Conservation (phyloP, 2,888 invertebrate species). For the Saturnia pavonia region DNA sequence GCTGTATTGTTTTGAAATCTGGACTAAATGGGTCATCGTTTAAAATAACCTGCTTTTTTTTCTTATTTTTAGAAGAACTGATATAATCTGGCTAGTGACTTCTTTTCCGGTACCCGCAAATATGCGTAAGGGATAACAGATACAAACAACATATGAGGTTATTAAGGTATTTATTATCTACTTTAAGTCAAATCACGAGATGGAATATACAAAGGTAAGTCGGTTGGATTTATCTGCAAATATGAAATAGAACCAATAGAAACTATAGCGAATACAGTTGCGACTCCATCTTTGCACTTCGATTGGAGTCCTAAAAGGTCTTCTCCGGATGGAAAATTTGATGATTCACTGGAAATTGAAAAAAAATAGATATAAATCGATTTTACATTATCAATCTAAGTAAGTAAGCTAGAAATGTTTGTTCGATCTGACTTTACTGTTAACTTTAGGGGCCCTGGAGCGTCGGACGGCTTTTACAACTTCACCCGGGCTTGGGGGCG, state of each 20-base stretch:
- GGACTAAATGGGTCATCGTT: too few species aligned
- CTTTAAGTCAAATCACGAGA: slow-evolving; percentile 36
- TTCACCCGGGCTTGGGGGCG: too few species aligned
- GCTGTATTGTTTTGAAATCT: too few species aligned
- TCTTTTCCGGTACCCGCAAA: too few species aligned
- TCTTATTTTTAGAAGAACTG: too few species aligned
- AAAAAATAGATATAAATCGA: neutral
- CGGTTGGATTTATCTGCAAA: slow-evolving; percentile 63
- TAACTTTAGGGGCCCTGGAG: too few species aligned
- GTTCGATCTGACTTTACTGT: too few species aligned
- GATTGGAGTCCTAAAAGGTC: slow-evolving; percentile 55
- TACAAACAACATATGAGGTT: neutral
- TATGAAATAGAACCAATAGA: slow-evolving; percentile 67
- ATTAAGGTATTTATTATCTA: neutral
- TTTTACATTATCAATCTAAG: neutral
- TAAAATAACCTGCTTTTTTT: too few species aligned
- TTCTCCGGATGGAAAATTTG: slow-evolving; percentile 47
- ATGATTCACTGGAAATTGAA: slow-evolving; percentile 56
- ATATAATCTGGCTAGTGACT: too few species aligned
- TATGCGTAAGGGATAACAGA: too few species aligned
- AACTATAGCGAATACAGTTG: slow-evolving; percentile 69
- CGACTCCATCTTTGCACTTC: slow-evolving; percentile 55
- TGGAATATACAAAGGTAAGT: slow-evolving; percentile 58
- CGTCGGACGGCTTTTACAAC: too few species aligned
- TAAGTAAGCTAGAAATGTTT: too few species aligned